phyloP scores from a whole-genome alignment of 1,140 invertebrate species.

The Ganaspis sp. region DNA sequence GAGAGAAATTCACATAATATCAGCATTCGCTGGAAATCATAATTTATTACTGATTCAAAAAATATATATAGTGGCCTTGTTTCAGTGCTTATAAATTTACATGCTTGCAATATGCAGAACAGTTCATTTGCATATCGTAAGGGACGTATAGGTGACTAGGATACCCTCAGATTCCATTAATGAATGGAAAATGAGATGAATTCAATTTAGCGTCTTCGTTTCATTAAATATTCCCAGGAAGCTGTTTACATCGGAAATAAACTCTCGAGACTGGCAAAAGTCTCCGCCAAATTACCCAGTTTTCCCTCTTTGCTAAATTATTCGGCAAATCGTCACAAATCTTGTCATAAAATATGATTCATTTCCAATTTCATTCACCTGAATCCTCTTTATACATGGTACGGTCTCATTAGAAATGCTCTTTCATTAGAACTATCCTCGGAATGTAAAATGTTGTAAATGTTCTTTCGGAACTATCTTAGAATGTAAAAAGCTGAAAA shows the following conservation, averaged over 20 bases:
- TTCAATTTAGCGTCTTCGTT: slow-evolving; percentile 25
- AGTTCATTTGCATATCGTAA: slow-evolving; percentile 14
- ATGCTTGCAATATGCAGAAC: slow-evolving; percentile 20
- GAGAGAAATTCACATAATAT: slow-evolving; percentile 1
- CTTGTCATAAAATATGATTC: no score
- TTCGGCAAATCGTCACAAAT: no score
- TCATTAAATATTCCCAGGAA: slow-evolving; percentile 24
- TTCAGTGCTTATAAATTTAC: slow-evolving; percentile 10
- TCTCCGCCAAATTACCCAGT: neutral
- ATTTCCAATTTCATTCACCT: no score
- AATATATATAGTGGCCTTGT: slow-evolving; percentile 15
- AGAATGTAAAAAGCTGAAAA: no score
- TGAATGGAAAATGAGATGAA: slow-evolving; percentile 27
- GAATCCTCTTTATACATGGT: no score
- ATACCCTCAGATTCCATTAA: slow-evolving; percentile 18
- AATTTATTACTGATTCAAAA: neutral
- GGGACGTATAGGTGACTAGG: slow-evolving; percentile 16
- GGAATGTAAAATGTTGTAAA: no score
- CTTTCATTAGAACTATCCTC: no score
- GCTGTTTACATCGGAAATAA: neutral
- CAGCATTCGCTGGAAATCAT: neutral
- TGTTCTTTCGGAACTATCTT: no score
- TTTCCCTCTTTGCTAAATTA: neutral
- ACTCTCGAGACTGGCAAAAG: neutral
- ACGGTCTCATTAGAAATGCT: no score